Conservation (phyloP, 2,888 invertebrate genomes). For the Heterodera filipjevi region DNA sequence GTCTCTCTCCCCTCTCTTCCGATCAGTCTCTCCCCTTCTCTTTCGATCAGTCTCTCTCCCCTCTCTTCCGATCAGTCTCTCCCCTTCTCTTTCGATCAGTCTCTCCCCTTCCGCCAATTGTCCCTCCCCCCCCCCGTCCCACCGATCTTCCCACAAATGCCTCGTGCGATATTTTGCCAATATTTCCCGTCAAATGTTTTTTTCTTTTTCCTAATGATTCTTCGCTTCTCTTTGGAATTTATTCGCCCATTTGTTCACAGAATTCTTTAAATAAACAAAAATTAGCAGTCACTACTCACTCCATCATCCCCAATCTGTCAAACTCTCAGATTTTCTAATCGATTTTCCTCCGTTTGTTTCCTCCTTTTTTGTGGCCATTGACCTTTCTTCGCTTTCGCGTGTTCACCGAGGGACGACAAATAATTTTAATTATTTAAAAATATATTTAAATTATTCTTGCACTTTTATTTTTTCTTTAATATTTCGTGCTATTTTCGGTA, state of each 20-base stretch:
- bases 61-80: too few species aligned
- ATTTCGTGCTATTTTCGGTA: too few species aligned
- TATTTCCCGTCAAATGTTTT: neutral
- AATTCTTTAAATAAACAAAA: slow-evolving; percentile 6
- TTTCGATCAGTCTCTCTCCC: too few species aligned
- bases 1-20: neutral
- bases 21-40: neutral
- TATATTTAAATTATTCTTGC: too few species aligned
- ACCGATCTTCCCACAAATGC: neutral
- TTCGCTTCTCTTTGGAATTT: too few species aligned
- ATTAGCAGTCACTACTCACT: neutral
- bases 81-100: neutral
- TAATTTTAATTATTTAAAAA: too few species aligned
- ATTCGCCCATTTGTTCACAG: too few species aligned
- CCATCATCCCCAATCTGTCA: neutral
- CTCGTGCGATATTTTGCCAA: neutral
- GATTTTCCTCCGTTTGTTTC: neutral
- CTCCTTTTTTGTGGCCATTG: neutral
- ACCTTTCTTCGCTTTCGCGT: neutral
- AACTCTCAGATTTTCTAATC: neutral
- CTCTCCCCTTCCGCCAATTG: neutral
- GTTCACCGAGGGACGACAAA: neutral
- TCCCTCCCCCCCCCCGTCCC: neutral
- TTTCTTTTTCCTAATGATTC: neutral
- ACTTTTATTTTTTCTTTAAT: too few species aligned